Conservation (phyloP, 2,888 invertebrate species). For the Melanchra persicariae region DNA sequence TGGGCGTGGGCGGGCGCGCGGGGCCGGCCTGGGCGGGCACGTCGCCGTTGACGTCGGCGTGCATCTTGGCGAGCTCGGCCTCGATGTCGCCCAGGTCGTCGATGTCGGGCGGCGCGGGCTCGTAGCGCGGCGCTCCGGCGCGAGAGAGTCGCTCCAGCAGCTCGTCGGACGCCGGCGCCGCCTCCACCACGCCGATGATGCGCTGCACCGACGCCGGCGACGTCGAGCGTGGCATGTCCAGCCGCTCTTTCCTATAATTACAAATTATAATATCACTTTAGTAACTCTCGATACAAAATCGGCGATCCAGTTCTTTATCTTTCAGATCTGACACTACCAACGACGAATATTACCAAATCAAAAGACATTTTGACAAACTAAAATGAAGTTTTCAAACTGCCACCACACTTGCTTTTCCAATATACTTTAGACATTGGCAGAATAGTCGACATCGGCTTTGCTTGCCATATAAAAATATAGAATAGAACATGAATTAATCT, state of each 20-base stretch:
- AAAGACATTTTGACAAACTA: not conserved
- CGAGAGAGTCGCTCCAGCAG: conserved; percentile 78
- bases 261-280: conserved; percentile 49
- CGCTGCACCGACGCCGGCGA: conserved; percentile 86
- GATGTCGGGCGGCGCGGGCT: conserved; percentile 83
- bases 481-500: too few relatives aligned
- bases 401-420: too few relatives aligned
- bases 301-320: too few relatives aligned
- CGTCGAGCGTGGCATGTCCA: conserved; percentile 86
- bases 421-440: too few relatives aligned
- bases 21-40: conserved; percentile 54
- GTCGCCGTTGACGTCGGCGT: conserved; percentile 85
- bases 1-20: not conserved
- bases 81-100: conserved; percentile 92
- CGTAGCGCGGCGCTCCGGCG: conserved; percentile 78
- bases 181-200: conserved; percentile 84
- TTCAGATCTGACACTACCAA: not conserved
- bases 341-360: not conserved
- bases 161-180: conserved; percentile 79
- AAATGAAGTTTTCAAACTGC: not conserved
- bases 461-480: too few relatives aligned
- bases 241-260: conserved; percentile 83
- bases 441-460: too few relatives aligned
- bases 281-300: not conserved
- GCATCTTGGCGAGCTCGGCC: conserved; percentile 93